Conservation (phyloP, 2,888 invertebrate genomes). For the Oligia strigilis region DNA sequence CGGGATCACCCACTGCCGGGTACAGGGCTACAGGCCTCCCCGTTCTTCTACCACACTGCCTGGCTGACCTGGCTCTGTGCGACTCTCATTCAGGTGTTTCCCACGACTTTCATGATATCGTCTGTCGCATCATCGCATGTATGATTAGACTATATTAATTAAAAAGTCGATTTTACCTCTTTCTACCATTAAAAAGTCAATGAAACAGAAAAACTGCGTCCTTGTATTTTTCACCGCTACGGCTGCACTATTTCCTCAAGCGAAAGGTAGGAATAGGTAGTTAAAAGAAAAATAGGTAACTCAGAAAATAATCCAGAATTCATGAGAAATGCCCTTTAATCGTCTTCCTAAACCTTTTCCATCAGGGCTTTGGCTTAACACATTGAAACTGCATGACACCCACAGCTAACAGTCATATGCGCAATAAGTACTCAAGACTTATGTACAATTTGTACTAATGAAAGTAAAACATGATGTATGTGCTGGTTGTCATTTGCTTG, state of each 20-base stretch:
- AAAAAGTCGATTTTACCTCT: no score
- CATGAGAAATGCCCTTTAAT: neutral
- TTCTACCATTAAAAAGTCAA: neutral
- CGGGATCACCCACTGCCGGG: no score
- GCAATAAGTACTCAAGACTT: neutral
- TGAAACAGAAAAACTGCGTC: neutral
- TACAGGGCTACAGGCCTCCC: no score
- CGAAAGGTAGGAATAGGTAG: no score
- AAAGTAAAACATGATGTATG: slow-evolving; percentile 37
- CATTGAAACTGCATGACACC: neutral
- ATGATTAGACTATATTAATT: slow-evolving; percentile 1
- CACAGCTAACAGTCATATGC: no score
- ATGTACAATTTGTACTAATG: slow-evolving; percentile 42
- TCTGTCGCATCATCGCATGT: neutral
- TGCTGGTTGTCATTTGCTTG: slow-evolving; percentile 40
- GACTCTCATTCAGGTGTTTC: no score
- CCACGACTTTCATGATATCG: no score
- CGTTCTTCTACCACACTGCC: no score
- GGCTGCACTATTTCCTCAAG: neutral
- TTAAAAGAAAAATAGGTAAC: neutral
- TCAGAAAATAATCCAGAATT: neutral
- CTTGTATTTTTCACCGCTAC: neutral
- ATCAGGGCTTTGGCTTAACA: neutral
- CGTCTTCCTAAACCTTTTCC: neutral
- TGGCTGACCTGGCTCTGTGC: no score